phyloP scores from a whole-genome alignment of 2,113 vertebrate species.

The Girardinichthys multiradiatus region DNA sequence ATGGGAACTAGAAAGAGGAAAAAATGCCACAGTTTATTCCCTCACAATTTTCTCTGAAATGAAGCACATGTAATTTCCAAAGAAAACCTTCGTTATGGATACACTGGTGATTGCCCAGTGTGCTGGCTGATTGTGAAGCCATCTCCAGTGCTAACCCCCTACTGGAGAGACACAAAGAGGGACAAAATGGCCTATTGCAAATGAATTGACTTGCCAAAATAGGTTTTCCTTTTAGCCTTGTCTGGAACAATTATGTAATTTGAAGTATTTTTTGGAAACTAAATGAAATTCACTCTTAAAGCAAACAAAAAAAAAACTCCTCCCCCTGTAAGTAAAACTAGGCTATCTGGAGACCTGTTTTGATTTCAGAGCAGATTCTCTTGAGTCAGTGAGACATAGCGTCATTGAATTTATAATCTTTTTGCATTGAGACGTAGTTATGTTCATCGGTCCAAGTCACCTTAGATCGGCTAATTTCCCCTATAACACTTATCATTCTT shows the following conservation, averaged over 20 bases:
- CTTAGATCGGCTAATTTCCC: slow-evolving; percentile 39
- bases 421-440: slow-evolving; percentile 24
- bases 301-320: background rate
- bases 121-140: slow-evolving; percentile 64
- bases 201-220: slow-evolving; percentile 57
- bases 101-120: slow-evolving; percentile 61
- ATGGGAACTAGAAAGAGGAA: slow-evolving; percentile 13
- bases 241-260: slow-evolving; percentile 12
- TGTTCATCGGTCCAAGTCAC: slow-evolving; percentile 23
- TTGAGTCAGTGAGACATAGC: background rate
- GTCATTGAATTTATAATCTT: slow-evolving; percentile 16
- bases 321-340: background rate
- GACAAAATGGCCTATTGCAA: slow-evolving; percentile 41
- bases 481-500: slow-evolving; percentile 47
- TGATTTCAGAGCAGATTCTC: background rate
- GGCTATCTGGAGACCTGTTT: too few species aligned
- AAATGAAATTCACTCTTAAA: slow-evolving; percentile 17
- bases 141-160: slow-evolving; percentile 50
- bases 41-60: slow-evolving; percentile 35
- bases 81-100: slow-evolving; percentile 47
- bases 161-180: slow-evolving; percentile 55
- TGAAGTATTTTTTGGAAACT: slow-evolving; percentile 6
- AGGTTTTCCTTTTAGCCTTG: slow-evolving; percentile 19
- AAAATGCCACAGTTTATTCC: background rate
- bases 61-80: slow-evolving; percentile 51